These are phyloP conservation scores for Montipora cactus DNA, from an alignment of 64 coral and sea anemone species.

Conservation along the genomic window DNA sequence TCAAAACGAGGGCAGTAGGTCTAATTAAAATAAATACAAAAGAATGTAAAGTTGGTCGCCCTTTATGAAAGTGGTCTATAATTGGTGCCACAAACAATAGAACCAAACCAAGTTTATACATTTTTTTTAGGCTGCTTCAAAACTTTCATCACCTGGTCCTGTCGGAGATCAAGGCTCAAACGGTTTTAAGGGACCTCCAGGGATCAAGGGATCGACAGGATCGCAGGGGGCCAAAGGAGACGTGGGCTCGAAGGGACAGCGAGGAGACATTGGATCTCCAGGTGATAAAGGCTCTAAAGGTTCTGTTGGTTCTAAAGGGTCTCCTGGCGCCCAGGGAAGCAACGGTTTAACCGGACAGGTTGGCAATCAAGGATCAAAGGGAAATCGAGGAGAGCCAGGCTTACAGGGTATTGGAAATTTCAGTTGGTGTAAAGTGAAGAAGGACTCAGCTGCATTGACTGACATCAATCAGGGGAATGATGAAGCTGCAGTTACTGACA, in stretches of 20 bases:
- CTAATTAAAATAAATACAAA: too few species aligned
- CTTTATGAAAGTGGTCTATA: too few species aligned
- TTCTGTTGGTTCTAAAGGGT: not conserved
- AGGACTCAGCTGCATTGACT: not conserved
- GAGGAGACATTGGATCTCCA: not conserved
- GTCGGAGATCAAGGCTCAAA: not conserved
- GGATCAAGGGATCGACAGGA: not conserved
- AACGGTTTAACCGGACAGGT: not conserved
- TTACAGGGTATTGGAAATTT: conserved; percentile 15
- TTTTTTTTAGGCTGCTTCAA: not conserved
- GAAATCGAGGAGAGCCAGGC: not conserved
- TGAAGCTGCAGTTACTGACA: not conserved
- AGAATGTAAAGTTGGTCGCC: too few species aligned
- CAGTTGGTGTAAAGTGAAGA: conserved; percentile 13
- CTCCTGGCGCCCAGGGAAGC: conserved; percentile 1
- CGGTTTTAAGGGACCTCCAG: conserved; percentile 22
- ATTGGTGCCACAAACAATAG: too few species aligned
- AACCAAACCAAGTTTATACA: not conserved
- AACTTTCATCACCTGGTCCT: not conserved
- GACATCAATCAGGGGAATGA: not conserved
- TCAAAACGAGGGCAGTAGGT: too few species aligned
- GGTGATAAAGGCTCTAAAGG: not conserved
- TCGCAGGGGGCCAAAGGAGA: not conserved
- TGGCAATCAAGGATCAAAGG: not conserved
- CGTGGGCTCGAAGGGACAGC: not conserved